A percentile compares a stretch with the other conserved stretches of the same genome.
Conservation (phyloP, 2,888 invertebrate genomes). For the Anorthoa munda region DNA sequence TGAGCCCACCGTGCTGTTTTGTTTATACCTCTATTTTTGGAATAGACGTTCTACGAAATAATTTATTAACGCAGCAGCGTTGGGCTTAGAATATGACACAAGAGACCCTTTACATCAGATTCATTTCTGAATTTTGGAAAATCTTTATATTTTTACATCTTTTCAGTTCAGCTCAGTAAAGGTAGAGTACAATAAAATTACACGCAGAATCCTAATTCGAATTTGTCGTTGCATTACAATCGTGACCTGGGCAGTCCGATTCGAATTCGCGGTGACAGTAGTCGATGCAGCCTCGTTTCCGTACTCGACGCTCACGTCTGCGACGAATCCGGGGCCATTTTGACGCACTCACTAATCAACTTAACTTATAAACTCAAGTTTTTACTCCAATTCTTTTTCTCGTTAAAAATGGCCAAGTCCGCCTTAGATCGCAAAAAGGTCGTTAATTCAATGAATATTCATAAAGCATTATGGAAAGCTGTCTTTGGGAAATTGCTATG, state of each 20-base stretch:
- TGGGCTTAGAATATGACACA: conserved; percentile 34
- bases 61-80: conserved; percentile 55
- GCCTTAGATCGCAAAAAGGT: conserved; percentile 53
- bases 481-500: conserved; percentile 20
- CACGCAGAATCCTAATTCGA: conserved; percentile 50
- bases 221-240: conserved; percentile 61
- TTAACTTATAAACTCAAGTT: conserved; percentile 65
- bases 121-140: not conserved
- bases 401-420: conserved; percentile 68
- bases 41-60: conserved; percentile 69
- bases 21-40: conserved; percentile 71
- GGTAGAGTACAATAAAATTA: conserved; percentile 37
- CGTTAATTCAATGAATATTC: conserved; percentile 60
- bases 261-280: conserved; percentile 64
- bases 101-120: conserved; percentile 25
- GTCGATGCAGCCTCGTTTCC: conserved; percentile 67
- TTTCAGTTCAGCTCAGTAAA: conserved; percentile 12
- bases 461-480: conserved; percentile 41
- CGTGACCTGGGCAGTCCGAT: conserved; percentile 64
- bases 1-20: conserved; percentile 66
- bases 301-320: conserved; percentile 64
- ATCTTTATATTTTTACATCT: not conserved
- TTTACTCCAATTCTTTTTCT: conserved; percentile 68
- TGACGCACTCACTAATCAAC: conserved; percentile 76
- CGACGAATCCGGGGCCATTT: conserved; percentile 69